These are phyloP conservation scores for Oreochromis aureus DNA, from an alignment of 2,113 vertebrate species.

Conservation along the genomic window DNA sequence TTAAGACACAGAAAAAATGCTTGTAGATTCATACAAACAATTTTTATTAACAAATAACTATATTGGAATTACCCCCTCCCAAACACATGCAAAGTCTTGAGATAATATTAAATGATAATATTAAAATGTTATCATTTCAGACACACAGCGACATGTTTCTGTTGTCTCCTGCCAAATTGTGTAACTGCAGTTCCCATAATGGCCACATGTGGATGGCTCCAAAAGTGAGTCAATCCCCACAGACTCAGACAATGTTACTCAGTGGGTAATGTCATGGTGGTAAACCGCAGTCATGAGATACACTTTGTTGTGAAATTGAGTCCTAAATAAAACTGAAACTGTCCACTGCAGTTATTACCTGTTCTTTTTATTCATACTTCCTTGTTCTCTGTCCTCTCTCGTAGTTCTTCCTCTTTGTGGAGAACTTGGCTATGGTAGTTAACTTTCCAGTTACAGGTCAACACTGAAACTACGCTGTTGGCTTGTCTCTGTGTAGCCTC, in stretches of 20 bases:
- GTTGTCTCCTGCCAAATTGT: not conserved
- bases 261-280: not conserved
- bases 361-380: not conserved
- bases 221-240: not conserved
- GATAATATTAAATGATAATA: not conserved
- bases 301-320: not conserved
- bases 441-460: not conserved
- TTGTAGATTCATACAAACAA: not conserved
- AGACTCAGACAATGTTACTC: not conserved
- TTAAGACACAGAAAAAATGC: not conserved
- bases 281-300: not conserved
- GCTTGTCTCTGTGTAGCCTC: not conserved
- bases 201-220: not conserved
- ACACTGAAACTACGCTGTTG: not conserved
- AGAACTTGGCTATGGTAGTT: not conserved
- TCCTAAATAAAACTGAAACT: not conserved
- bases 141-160: not conserved
- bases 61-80: not conserved
- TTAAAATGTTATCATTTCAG: not conserved
- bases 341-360: not conserved
- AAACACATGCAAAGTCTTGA: accelerated
- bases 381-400: not conserved
- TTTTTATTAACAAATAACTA: not conserved
- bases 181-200: not conserved
- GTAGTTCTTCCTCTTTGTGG: not conserved